Evolutionary conservation across 2,797 vertebrate species (phyloP).

Genomic region (Hoplostethus mediterraneus): DNA sequence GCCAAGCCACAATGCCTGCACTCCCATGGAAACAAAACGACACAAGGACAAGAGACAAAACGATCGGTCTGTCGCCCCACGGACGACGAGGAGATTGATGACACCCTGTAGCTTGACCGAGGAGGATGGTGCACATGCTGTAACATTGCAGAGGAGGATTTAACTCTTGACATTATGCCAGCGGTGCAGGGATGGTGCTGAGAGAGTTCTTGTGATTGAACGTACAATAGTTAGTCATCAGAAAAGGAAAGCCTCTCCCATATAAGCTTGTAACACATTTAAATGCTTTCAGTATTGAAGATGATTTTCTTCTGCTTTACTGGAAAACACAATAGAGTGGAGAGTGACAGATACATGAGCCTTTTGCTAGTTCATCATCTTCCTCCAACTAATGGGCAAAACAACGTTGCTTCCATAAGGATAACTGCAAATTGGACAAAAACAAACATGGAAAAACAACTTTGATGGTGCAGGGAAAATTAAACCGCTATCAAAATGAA

Average conservation of each 20-base stretch:
- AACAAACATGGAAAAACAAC: no score
- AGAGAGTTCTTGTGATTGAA: no score
- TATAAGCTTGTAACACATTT: no score
- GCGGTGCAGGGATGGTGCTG: no score
- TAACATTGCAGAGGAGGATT: not conserved
- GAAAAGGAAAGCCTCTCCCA: no score
- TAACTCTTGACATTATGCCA: not conserved
- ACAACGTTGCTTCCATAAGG: no score
- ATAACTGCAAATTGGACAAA: not conserved
- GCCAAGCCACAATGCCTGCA: conserved; percentile 29
- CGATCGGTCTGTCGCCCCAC: not conserved
- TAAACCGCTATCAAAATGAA: no score
- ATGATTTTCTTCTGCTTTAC: conserved; percentile 7
- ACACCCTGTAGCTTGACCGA: conserved; percentile 7
- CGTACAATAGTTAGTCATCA: no score
- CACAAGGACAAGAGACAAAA: conserved; percentile 27
- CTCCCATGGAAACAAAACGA: not conserved
- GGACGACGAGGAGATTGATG: not conserved
- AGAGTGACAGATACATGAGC: not conserved
- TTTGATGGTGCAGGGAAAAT: no score
- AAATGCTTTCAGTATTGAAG: not conserved
- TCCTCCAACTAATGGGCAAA: no score
- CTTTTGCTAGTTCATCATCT: no score
- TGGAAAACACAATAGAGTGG: conserved; percentile 33
- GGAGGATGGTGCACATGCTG: conserved; percentile 1